Evolutionary conservation across 2,113 vertebrate genomes (phyloP).

Genomic region (Dolichotis patagonum): DNA sequence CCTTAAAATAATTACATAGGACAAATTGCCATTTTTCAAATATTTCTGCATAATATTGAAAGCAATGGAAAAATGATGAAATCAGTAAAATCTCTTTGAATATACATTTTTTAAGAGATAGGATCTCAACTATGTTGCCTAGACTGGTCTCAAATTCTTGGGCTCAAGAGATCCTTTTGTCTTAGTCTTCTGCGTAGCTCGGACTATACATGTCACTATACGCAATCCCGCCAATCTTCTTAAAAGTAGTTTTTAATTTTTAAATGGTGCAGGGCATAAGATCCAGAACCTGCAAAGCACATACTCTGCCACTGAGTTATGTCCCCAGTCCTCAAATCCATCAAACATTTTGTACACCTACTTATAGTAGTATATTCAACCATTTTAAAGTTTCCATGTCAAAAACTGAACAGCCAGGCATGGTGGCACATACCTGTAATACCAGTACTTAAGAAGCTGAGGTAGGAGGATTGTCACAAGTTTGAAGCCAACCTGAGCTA

Average conservation of each 20-base stretch:
- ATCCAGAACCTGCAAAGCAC: not conserved
- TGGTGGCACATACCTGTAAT: not conserved
- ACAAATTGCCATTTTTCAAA: not conserved
- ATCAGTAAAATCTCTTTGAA: not conserved
- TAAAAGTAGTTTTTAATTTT: not conserved
- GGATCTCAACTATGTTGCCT: not conserved
- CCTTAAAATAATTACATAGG: not conserved
- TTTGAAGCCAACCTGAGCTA: not conserved
- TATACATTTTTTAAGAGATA: not conserved
- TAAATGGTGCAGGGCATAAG: not conserved
- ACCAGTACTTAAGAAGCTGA: not conserved
- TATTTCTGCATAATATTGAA: not conserved
- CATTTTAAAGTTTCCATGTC: not conserved
- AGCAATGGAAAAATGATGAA: not conserved
- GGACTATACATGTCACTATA: not conserved
- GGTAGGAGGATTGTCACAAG: not conserved
- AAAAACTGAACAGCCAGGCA: slow-evolving; percentile 11
- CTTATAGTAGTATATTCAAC: not conserved
- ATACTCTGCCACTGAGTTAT: not conserved
- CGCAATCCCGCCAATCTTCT: not conserved
- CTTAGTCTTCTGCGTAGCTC: not conserved
- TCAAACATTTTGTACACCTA: not conserved
- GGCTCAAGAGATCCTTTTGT: not conserved
- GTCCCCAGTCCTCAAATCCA: not conserved
- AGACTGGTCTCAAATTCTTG: not conserved